Evolutionary conservation across 2,888 invertebrate genomes (phyloP), one percentile per base, ranked within the genome.

Genomic region (Capitulum mitella): DNA sequence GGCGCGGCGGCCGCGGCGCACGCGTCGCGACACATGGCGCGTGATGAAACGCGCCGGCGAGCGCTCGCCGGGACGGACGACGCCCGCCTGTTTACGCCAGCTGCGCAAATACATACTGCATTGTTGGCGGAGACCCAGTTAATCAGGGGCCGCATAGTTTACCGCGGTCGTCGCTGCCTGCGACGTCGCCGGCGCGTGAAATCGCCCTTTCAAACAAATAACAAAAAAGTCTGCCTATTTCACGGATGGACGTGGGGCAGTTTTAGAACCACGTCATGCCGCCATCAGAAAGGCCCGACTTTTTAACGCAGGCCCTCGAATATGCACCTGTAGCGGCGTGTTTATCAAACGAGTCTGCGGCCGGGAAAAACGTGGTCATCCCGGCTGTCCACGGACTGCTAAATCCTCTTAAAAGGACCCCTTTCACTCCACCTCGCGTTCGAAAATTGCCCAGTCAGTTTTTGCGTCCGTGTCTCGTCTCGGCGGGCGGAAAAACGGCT

Each of bases 391-490:
- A 29, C 64, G 32, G 34, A 64, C 64, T 64, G 64, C 34, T 64
- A 64, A 64, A 64, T 64, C 64, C 64, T 64, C 64, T 64, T 64
- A 64, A 64, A 64, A 34, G 64, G 64, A 64, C 64, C 19, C 64
- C 64, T 64, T 64, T 64, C 64, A 64, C 64, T 34, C 34, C 34
- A 34, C 19, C 16, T 64, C 34, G 64, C 34, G 64, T 34, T 29
- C 64, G 64, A 64, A 64, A 64, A 64, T 64, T 64, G 64, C 32
- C 64, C 34, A 64, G 64, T 64, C 64, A 64, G 64, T 64, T 64
- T 64, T 64, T 64, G 29, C 19, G 64, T 32, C 32, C 34, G 3
- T 19, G 64, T 26, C 64, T 19, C 3, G 34, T 14, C 64, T 32
- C 19, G 34, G 16, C 19, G 5, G 19, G 34, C 6, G 34, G 29